Percentiles rank a stretch among this genome's conserved stretches.
Evolutionary conservation across 1,140 invertebrate genomes (phyloP).

Genomic region (Dreissena polymorpha): DNA sequence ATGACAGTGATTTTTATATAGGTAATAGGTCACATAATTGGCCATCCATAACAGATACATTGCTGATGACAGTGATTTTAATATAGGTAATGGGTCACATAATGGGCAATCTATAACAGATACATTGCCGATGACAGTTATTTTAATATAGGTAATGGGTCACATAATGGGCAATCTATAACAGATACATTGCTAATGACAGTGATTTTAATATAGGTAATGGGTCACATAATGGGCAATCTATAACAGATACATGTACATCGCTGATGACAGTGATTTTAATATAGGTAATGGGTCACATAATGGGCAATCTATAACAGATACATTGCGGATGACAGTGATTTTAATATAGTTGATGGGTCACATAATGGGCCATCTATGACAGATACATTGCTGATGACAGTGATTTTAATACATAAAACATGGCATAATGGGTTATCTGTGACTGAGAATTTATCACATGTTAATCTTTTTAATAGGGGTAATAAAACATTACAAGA

Average conservation of each 20-base stretch:
- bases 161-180: slow-evolving; percentile 77
- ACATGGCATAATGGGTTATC: too few species aligned
- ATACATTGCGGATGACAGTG: too few species aligned
- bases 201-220: slow-evolving; percentile 69
- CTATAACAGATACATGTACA: slow-evolving; percentile 76
- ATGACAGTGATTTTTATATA: slow-evolving; percentile 66
- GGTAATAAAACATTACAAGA: too few species aligned
- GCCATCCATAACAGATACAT: slow-evolving; percentile 77
- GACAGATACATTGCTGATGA: too few species aligned
- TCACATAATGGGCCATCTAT: too few species aligned
- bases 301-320: too few species aligned
- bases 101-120: slow-evolving; percentile 78
- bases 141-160: slow-evolving; percentile 66
- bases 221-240: slow-evolving; percentile 71
- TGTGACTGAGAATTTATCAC: too few species aligned
- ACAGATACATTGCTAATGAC: slow-evolving; percentile 72
- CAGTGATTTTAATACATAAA: too few species aligned
- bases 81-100: slow-evolving; percentile 64
- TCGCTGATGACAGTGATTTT: slow-evolving; percentile 66
- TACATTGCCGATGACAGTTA: slow-evolving; percentile 70
- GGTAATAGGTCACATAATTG: slow-evolving; percentile 70
- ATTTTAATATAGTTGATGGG: too few species aligned
- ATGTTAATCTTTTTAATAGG: too few species aligned
- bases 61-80: slow-evolving; percentile 63
- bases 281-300: slow-evolving; percentile 74